Conservation (phyloP, 2,888 invertebrate species). For the Stegophylla sp. region DNA sequence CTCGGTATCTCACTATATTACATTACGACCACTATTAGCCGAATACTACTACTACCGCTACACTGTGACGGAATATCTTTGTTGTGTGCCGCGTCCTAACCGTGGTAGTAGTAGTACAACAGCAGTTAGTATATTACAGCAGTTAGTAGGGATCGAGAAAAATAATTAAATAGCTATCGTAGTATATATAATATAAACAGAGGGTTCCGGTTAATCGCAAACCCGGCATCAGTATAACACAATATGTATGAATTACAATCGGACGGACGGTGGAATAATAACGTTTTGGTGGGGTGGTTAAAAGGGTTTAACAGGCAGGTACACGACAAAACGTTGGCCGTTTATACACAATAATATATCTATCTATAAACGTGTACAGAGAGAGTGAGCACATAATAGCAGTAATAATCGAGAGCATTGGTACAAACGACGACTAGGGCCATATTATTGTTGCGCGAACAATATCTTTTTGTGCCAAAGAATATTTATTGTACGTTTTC, state of each 20-base stretch:
- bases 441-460: too few relatives aligned
- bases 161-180: neutral
- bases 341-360: too few relatives aligned
- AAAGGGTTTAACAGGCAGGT: too few relatives aligned
- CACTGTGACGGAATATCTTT: constrained; percentile 26
- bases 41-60: neutral
- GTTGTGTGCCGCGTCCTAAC: constrained; percentile 13
- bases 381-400: too few relatives aligned
- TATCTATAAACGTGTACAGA: too few relatives aligned
- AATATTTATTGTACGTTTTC: too few relatives aligned
- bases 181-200: neutral
- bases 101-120: neutral
- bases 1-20: constrained; percentile 5
- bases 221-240: too few relatives aligned
- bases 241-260: neutral
- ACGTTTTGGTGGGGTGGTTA: neutral
- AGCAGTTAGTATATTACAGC: too few relatives aligned
- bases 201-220: neutral
- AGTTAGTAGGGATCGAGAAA: neutral
- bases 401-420: too few relatives aligned
- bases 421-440: too few relatives aligned
- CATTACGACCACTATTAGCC: too few relatives aligned
- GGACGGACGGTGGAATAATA: neutral
- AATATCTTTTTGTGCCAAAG: too few relatives aligned
- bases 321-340: neutral